A percentile compares a stretch with the other conserved stretches of the same genome.
phyloP scores from a whole-genome alignment of 2,113 vertebrate species.

The Tiliqua scincoides region DNA sequence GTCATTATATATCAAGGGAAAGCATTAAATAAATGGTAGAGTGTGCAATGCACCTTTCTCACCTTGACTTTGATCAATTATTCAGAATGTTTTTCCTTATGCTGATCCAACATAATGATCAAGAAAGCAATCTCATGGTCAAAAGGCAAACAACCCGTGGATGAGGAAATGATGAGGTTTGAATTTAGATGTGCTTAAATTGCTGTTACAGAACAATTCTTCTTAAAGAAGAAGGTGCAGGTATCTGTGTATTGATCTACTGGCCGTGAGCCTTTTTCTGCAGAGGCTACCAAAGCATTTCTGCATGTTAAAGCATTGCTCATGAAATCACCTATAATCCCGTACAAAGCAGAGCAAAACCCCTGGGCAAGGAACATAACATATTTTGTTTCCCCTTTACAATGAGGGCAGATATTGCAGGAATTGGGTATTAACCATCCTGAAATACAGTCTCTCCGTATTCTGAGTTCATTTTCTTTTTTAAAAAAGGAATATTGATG shows the following conservation, averaged over 20 bases:
- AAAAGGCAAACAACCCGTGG: too few relatives aligned
- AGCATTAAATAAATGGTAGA: too few relatives aligned
- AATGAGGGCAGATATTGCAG: not conserved
- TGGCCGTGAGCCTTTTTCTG: not conserved
- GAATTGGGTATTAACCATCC: conserved; percentile 25
- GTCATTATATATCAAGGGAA: too few relatives aligned
- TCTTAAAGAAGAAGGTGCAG: not conserved
- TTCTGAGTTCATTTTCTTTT: conserved; percentile 27
- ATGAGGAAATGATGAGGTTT: too few relatives aligned
- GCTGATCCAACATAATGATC: too few relatives aligned
- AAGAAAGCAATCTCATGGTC: too few relatives aligned
- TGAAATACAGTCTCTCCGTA: conserved; percentile 11
- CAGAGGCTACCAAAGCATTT: conserved; percentile 39
- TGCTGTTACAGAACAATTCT: not conserved
- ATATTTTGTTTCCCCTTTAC: conserved; percentile 5
- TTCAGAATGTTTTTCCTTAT: too few relatives aligned
- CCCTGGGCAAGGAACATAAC: conserved; percentile 23
- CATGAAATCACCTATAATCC: conserved; percentile 41
- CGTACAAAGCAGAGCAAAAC: conserved; percentile 40
- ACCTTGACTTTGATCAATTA: too few relatives aligned
- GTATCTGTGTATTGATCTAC: conserved; percentile 22
- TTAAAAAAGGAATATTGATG: not conserved
- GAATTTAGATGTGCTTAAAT: not conserved
- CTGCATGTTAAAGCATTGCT: conserved; percentile 51
- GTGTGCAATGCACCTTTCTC: too few relatives aligned